Evolutionary conservation across 1,140 invertebrate genomes (phyloP).

Genomic region (Cydia strobilella): DNA sequence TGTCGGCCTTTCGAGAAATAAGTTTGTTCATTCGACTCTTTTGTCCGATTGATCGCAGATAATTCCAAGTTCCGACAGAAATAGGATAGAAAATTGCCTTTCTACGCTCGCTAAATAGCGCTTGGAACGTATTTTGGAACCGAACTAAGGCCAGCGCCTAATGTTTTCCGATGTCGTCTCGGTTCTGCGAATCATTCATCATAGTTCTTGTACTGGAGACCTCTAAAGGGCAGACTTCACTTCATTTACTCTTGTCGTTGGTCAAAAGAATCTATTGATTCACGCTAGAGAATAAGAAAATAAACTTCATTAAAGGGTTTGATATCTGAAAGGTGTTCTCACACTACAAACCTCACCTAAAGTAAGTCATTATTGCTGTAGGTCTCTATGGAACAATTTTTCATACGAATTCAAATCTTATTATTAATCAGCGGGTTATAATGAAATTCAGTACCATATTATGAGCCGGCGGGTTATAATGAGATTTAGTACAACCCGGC

Average conservation of each 20-base stretch:
- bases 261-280: conserved; percentile 4
- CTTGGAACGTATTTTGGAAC: background rate
- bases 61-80: conserved; percentile 54
- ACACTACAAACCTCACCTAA: too few species aligned
- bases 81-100: conserved; percentile 54
- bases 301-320: background rate
- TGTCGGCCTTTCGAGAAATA: conserved; percentile 54
- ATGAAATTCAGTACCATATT: too few species aligned
- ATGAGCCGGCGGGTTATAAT: too few species aligned
- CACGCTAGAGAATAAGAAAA: background rate
- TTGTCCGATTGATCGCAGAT: conserved; percentile 72
- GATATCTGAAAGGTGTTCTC: background rate
- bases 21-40: conserved; percentile 58
- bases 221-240: conserved; percentile 3
- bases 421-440: too few species aligned
- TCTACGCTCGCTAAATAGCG: conserved; percentile 33
- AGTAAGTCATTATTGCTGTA: too few species aligned
- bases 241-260: background rate
- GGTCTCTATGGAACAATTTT: too few species aligned
- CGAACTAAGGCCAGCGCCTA: conserved; percentile 3
- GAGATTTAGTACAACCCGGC: too few species aligned
- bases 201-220: conserved; percentile 13
- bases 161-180: background rate
- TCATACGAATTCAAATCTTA: too few species aligned
- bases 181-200: background rate